Evolutionary conservation across 2,888 invertebrate species (phyloP), one percentile per base, ranked within the genome.

Genomic region (Acanthopleura granulata): DNA sequence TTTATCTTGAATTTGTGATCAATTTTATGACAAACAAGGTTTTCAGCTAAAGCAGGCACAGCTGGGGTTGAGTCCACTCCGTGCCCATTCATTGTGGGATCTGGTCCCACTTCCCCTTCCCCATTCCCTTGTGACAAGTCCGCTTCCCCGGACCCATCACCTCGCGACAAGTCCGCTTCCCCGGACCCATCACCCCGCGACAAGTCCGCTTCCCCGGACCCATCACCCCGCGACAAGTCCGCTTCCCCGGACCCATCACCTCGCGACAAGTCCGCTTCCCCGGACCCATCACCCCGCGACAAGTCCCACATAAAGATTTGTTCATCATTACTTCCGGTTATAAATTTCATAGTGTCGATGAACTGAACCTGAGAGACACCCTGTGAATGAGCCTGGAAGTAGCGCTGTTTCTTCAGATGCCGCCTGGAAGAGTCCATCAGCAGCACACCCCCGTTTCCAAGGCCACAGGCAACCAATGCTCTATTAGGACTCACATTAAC

Each of bases 331-430:
- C 89, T 88, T 11, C 85, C 88, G 0, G 88, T 84, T 0, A 89
- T 71, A 14, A 89, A 73, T 62, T 81, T 79, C 15, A 76, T 75
- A n/a, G 85, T 83, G 4, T 77, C 75, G 25, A 87, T 73, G 76
- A 89, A 89, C 72, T 84, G 83, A n/a, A 90, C 87, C 77, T 89
- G 89, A n/a, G 87, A 86, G 4, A 85, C 88, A 16, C 90, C 89
- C 66, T 87, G 87, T 9, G 82, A 80, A 76, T 90, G 89, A 18
- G 86, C 87, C 74, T 85, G 82, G 0, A 90, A 80, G 4, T 83
- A 83, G 69, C 81, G 81, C 15, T 83, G 61, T 72, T 85, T 85
- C 30, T 82, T 79, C 14, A 88, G 79, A 49, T 85, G 83, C 72
- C 84, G 85, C 51, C 81, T 81, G n/a, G 77, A 80, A 12, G 79